These are phyloP conservation scores for Actias luna DNA, from an alignment of 2,888 invertebrate species.

Conservation along the genomic window DNA sequence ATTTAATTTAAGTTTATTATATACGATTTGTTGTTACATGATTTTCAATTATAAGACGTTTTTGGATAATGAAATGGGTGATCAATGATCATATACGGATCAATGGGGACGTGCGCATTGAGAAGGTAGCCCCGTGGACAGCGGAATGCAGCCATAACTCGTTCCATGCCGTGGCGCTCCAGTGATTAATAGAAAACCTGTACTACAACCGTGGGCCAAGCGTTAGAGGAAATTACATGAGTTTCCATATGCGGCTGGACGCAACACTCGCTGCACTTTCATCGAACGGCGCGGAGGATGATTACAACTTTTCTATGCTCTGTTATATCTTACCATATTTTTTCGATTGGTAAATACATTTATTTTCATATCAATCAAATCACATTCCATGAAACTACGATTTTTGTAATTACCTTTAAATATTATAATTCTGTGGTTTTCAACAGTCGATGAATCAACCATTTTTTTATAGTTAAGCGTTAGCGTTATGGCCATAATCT, in stretches of 20 bases:
- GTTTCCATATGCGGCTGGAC: slow-evolving; percentile 9
- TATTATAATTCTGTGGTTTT: too few species aligned
- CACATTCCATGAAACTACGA: too few species aligned
- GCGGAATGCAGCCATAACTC: slow-evolving; percentile 59
- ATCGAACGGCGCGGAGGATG: not conserved
- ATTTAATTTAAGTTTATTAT: too few species aligned
- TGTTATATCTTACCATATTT: not conserved
- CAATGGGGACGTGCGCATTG: not conserved
- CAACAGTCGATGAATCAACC: too few species aligned
- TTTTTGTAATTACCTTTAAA: too few species aligned
- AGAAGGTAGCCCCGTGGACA: slow-evolving; percentile 38
- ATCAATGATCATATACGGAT: not conserved
- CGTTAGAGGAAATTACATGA: slow-evolving; percentile 20
- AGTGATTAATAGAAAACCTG: slow-evolving; percentile 63
- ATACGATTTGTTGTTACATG: too few species aligned
- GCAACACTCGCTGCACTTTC: slow-evolving; percentile 10
- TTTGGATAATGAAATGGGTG: not conserved
- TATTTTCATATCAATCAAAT: too few species aligned
- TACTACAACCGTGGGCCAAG: slow-evolving; percentile 33
- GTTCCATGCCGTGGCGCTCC: slow-evolving; percentile 34
- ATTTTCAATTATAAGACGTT: too few species aligned
- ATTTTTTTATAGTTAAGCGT: too few species aligned
- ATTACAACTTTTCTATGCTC: not conserved
- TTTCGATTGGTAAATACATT: not conserved
- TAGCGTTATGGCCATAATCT: too few species aligned